phyloP scores from a whole-genome alignment of 2,888 invertebrate species.

The Agrochola lychnidis region DNA sequence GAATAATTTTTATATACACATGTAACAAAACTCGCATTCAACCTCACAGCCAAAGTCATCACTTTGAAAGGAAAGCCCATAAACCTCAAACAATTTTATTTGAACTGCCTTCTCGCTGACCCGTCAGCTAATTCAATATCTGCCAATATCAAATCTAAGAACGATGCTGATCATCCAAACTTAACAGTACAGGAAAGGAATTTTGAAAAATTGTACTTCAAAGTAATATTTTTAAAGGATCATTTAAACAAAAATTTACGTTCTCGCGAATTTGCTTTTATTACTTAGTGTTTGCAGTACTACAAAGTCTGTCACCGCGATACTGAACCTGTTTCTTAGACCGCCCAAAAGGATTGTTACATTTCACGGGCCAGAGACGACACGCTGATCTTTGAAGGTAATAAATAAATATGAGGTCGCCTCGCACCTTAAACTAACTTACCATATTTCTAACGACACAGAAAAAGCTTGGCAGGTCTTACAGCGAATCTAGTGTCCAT shows the following conservation, averaged over 20 bases:
- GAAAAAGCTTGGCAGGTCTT: neutral
- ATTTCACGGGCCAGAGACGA: neutral
- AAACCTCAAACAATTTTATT: constrained; percentile 20
- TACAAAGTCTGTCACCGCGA: constrained; percentile 15
- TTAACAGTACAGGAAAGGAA: neutral
- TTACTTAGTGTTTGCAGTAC: neutral
- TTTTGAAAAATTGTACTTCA: neutral
- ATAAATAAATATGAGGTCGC: neutral
- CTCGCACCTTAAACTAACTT: constrained; percentile 2
- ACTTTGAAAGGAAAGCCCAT: constrained; percentile 46
- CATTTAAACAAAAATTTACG: neutral
- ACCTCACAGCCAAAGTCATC: constrained; percentile 57
- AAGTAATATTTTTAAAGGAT: neutral
- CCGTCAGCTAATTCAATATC: constrained; percentile 18
- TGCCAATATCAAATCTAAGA: constrained; percentile 63
- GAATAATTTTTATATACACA: constrained; percentile 44
- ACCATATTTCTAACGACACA: constrained; percentile 1
- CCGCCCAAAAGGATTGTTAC: neutral
- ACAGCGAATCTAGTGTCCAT: neutral
- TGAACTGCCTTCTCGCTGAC: constrained; percentile 15
- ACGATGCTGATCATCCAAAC: constrained; percentile 41
- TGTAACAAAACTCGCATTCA: constrained; percentile 50
- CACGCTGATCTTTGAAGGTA: constrained; percentile 1
- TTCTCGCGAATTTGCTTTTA: neutral
- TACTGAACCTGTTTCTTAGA: constrained; percentile 36